Conservation (phyloP, 2,888 invertebrate genomes). For the Phorcus lineatus region DNA sequence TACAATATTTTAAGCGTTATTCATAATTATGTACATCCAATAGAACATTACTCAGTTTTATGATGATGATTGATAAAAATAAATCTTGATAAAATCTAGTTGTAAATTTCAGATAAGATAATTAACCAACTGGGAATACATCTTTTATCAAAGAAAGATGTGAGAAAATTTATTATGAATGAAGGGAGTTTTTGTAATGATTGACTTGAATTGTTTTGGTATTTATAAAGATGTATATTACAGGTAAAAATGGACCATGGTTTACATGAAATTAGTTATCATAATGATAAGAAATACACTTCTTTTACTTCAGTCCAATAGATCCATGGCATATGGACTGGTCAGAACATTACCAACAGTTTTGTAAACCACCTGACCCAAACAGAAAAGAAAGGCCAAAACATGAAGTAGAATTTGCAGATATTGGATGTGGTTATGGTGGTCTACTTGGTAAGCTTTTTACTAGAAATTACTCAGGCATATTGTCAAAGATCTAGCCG, state of each 20-base stretch:
- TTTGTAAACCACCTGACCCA: conserved; percentile 45
- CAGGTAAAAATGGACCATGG: not conserved
- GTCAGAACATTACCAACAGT: conserved; percentile 81
- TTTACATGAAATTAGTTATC: not conserved
- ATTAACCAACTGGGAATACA: too few relatives aligned
- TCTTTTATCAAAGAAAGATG: too few relatives aligned
- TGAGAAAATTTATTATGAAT: too few relatives aligned
- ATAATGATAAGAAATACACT: not conserved
- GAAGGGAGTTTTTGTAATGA: too few relatives aligned
- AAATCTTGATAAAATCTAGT: too few relatives aligned
- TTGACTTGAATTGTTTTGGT: too few relatives aligned
- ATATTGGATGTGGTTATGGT: conserved; percentile 99
- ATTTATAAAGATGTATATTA: not conserved
- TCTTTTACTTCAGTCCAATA: conserved; percentile 82
- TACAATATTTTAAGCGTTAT: too few relatives aligned
- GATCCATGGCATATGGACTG: conserved; percentile 91
- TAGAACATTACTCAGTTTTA: too few relatives aligned
- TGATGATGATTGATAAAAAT: too few relatives aligned
- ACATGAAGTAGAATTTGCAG: conserved; percentile 88
- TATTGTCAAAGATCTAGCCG: not conserved
- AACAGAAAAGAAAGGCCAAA: not conserved
- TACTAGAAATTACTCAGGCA: not conserved
- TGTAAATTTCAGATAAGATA: too few relatives aligned
- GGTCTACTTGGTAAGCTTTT: conserved; percentile 85
- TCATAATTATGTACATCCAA: too few relatives aligned